phyloP scores from a whole-genome alignment of 2,888 invertebrate genomes.

The Sarcophaga carnaria region DNA sequence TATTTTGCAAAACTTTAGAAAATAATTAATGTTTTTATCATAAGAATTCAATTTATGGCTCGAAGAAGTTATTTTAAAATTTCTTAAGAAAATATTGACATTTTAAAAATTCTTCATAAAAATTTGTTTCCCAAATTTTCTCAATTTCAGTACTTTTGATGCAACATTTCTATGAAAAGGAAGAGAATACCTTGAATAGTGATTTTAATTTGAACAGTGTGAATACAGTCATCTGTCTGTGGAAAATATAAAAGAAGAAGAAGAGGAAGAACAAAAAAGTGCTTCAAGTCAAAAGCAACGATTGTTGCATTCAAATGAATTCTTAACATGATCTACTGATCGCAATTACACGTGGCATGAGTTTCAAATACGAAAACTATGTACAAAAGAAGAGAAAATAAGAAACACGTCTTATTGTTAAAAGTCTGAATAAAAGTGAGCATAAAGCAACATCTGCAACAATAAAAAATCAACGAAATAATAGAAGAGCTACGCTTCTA shows the following conservation, averaged over 20 bases:
- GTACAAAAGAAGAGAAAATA: background rate
- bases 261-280: background rate
- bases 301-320: background rate
- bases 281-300: background rate
- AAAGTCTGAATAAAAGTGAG: no score
- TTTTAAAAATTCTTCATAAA: no score
- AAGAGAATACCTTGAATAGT: background rate
- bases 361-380: background rate
- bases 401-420: no score
- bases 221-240: background rate
- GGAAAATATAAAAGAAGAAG: background rate
- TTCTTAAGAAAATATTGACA: no score
- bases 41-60: no score
- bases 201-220: background rate
- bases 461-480: no score
- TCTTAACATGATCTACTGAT: background rate
- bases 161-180: background rate
- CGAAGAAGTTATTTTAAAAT: no score
- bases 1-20: no score
- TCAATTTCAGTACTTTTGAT: background rate
- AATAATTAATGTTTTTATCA: no score
- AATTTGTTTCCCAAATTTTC: no score
- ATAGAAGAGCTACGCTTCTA: background rate
- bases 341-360: background rate
- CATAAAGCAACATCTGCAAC: no score